A percentile compares a stretch with the other conserved stretches of the same genome.
These are phyloP conservation scores for Zootoca vivipara DNA, from an alignment of 2,113 vertebrate genomes.

Conservation along the genomic window DNA sequence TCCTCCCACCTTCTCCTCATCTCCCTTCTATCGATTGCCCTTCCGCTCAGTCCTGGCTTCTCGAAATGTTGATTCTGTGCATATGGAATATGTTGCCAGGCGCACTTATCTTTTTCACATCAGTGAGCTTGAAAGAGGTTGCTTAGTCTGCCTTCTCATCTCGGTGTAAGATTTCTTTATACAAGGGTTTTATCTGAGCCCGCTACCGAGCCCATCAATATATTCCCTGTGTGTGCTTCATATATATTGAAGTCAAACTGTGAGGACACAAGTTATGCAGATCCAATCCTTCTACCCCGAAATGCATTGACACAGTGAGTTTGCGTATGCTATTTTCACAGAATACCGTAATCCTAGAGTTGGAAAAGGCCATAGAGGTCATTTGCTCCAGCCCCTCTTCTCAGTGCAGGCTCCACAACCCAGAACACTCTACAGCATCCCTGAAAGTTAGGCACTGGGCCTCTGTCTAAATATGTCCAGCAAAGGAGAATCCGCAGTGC, in stretches of 20 bases:
- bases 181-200: neutral
- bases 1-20: neutral
- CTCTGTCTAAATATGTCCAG: neutral
- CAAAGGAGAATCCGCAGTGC: neutral
- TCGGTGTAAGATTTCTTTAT: neutral
- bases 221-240: neutral
- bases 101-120: neutral
- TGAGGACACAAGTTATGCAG: neutral
- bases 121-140: neutral
- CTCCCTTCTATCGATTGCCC: neutral
- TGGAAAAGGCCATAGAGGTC: neutral
- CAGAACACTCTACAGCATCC: neutral
- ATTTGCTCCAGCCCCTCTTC: neutral
- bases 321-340: neutral
- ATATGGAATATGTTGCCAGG: neutral
- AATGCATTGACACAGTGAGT: neutral
- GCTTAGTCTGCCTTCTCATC: neutral
- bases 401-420: neutral
- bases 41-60: neutral
- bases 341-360: neutral
- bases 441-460: neutral
- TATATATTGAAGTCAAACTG: neutral
- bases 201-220: neutral
- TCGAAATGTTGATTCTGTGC: constrained; percentile 2
- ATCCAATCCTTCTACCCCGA: neutral